Evolutionary conservation across 2,113 vertebrate genomes (phyloP), one percentile per base, ranked within the genome.

Genomic region (Acanthisitta chloris): DNA sequence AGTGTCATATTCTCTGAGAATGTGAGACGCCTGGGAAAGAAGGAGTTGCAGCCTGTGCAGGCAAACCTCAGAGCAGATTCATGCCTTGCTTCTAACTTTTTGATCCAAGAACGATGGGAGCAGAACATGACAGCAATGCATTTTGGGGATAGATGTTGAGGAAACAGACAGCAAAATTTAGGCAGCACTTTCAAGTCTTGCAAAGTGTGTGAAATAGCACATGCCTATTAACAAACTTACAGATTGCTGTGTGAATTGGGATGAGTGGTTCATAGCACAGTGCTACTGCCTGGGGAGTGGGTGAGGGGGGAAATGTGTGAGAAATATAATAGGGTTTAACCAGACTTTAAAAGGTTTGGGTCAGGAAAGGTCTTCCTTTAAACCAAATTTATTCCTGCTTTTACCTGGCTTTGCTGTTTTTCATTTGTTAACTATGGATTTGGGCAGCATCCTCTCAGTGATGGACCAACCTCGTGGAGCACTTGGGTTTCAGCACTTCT

Each of bases 1-100:
- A 94, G 93, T 90, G 90, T 95, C 87, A 57, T 67, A 8, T 59
- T 82, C 84, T 71, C 62, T 80, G 78, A 95, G 94, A 87, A 78
- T 25, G 69, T 0, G 5, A 43, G 61, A 9, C 36, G 0, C 69
- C 33, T 9, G 84, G 88, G 95, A 70, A 84, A 40, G 86, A 5
- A 77, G 77, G 76, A 91, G 83, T 46, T 94, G 58, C 81, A 80
- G 76, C 33, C 26, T 1, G 0, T 6, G 8, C 80, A 72, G 59
- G 69, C 54, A 88, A 90, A 84, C 34, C 81, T 95, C 88, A 28
- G 58, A 81, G 83, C 49, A 65, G 36, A 61, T 61, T 33, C 4
- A 0, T 91, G 86, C 72, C 72, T 83, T n/a, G 4, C 43, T 92
- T 51, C 59, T 54, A 28, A 90, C 34, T 86, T 96, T 58, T 26